Conservation (phyloP, 2,888 invertebrate species). For the Tipula vernalis region DNA sequence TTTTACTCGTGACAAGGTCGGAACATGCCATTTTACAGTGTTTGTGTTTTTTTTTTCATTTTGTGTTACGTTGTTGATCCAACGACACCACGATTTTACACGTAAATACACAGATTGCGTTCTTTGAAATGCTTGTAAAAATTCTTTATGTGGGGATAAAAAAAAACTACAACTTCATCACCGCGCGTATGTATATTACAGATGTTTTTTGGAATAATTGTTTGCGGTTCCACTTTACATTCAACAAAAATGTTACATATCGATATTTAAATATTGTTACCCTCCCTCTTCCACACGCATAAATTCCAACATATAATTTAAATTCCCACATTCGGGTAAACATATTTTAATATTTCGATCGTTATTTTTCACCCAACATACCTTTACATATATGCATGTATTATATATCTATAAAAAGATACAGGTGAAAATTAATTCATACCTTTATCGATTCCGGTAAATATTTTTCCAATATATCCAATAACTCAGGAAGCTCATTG, state of each 20-base stretch:
- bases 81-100: neutral
- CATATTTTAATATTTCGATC: conserved; percentile 11
- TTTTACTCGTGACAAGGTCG: neutral
- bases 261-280: neutral
- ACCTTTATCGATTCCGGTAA: conserved; percentile 82
- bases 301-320: neutral
- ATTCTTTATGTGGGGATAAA: neutral
- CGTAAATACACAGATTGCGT: neutral
- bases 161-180: neutral
- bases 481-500: conserved; percentile 72
- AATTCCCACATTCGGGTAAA: neutral
- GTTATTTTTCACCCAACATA: neutral
- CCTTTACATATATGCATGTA: neutral
- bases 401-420: neutral
- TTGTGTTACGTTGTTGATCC: neutral
- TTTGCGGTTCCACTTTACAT: neutral
- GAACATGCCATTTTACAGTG: neutral
- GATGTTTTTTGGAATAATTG: neutral
- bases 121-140: neutral
- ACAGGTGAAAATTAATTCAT: conserved; percentile 22
- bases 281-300: neutral
- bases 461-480: conserved; percentile 65
- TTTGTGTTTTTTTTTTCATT: neutral
- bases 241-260: no score
- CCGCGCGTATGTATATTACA: neutral